These are phyloP conservation scores for Halesus radiatus DNA, from an alignment of 1,140 invertebrate genomes.

Conservation along the genomic window DNA sequence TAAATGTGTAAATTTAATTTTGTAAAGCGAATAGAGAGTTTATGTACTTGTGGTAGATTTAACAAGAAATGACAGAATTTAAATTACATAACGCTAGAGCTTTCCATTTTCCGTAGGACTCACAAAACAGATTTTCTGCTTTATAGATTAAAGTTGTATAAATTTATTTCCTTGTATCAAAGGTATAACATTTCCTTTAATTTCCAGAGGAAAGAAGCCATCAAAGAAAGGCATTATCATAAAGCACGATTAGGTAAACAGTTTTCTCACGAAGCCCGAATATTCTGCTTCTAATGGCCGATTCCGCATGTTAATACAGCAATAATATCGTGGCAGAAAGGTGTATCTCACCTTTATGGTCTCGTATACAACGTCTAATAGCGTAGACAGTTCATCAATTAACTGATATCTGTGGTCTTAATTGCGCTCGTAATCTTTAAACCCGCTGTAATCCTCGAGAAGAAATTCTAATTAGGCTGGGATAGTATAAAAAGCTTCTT, in stretches of 20 bases:
- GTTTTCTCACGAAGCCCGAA: neutral
- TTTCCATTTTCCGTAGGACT: too few species aligned
- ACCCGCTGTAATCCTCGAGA: neutral
- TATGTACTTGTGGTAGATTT: too few species aligned
- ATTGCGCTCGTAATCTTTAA: constrained; percentile 4
- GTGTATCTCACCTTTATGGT: constrained; percentile 6
- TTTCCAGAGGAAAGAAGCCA: neutral
- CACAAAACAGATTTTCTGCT: too few species aligned
- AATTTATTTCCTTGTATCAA: neutral
- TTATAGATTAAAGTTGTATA: too few species aligned
- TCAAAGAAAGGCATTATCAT: constrained; percentile 10
- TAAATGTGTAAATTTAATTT: too few species aligned
- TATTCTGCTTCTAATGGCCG: neutral
- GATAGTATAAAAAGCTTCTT: too few species aligned
- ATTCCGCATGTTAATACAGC: constrained; percentile 3
- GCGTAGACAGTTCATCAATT: neutral
- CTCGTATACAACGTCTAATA: neutral
- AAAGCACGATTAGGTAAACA: neutral
- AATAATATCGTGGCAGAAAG: constrained; percentile 2
- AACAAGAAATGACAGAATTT: too few species aligned
- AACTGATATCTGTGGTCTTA: constrained; percentile 14
- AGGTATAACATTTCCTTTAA: neutral
- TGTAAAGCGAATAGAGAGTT: too few species aligned
- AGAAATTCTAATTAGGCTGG: too few species aligned
- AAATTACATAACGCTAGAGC: too few species aligned